These are phyloP conservation scores for Clusia tigrina DNA, from an alignment of 2,888 invertebrate genomes.

Conservation along the genomic window DNA sequence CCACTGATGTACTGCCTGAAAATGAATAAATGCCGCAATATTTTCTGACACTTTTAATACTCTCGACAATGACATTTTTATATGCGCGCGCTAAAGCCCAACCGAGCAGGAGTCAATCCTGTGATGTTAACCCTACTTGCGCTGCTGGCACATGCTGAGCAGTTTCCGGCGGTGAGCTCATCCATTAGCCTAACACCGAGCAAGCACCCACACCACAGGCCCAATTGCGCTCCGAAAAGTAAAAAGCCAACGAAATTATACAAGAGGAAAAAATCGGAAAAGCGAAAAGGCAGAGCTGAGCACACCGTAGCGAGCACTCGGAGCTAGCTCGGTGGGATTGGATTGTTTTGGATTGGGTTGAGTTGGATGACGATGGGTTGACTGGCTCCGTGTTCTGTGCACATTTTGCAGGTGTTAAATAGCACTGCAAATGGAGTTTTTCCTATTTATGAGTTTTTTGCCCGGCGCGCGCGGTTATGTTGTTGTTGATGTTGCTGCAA, in stretches of 20 bases:
- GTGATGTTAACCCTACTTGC: conserved; percentile 4
- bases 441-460: conserved; percentile 40
- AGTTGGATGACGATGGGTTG: neutral
- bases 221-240: neutral
- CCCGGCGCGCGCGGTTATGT: conserved; percentile 34
- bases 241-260: neutral
- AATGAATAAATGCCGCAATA: conserved; percentile 31
- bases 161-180: conserved; percentile 24
- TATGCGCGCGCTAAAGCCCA: conserved; percentile 26
- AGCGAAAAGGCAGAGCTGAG: neutral
- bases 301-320: neutral
- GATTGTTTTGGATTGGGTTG: too few species aligned
- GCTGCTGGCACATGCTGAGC: conserved; percentile 29
- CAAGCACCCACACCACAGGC: conserved; percentile 3
- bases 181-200: conserved; percentile 14
- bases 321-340: too few species aligned
- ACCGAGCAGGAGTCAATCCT: conserved; percentile 30
- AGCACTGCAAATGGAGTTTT: conserved; percentile 30
- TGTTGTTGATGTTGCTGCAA: conserved; percentile 16
- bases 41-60: conserved; percentile 38
- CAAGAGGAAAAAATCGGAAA: neutral
- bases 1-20: conserved; percentile 10
- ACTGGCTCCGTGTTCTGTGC: conserved; percentile 13
- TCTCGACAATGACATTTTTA: conserved; percentile 36
- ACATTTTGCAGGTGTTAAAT: conserved; percentile 36